Conservation (phyloP, 2,113 vertebrate species). For the Cynocephalus volans region DNA sequence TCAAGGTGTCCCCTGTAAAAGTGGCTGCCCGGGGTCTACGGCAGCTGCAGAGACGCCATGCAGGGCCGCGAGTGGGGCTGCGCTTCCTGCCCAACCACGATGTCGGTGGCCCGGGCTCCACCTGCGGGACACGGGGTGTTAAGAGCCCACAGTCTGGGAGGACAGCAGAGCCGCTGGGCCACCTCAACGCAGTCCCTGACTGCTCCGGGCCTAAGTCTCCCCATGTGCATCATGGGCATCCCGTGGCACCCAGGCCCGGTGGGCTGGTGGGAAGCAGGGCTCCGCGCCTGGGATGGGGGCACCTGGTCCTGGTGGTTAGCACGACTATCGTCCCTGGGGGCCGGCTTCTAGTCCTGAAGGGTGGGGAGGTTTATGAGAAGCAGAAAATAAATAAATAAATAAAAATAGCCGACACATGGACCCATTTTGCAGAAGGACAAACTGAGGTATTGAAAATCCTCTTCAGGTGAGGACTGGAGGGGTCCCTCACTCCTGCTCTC, state of each 20-base stretch:
- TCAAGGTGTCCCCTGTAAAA: conserved; percentile 86
- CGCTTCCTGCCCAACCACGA: conserved; percentile 89
- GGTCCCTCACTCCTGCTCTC: background rate
- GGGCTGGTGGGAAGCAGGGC: background rate
- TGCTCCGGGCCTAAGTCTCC: background rate
- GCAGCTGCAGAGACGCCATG: conserved; percentile 89
- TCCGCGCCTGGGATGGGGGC: background rate
- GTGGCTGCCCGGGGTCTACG: background rate
- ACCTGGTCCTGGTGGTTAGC: too few species aligned
- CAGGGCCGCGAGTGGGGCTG: conserved; percentile 90
- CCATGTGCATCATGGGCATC: too few species aligned
- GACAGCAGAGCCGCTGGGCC: background rate
- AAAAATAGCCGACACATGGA: too few species aligned
- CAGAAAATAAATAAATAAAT: too few species aligned
- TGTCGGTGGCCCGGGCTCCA: conserved; percentile 34
- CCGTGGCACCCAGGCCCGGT: background rate
- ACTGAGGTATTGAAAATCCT: too few species aligned
- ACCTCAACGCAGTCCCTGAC: background rate
- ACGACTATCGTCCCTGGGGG: too few species aligned
- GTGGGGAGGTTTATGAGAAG: background rate
- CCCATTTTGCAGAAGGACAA: too few species aligned
- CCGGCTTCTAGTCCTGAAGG: background rate
- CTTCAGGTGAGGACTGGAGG: background rate
- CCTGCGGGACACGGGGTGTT: background rate
- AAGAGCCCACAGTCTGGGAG: background rate